Evolutionary conservation across 2,797 vertebrate species (phyloP).

Genomic region (Eulemur rubriventer): DNA sequence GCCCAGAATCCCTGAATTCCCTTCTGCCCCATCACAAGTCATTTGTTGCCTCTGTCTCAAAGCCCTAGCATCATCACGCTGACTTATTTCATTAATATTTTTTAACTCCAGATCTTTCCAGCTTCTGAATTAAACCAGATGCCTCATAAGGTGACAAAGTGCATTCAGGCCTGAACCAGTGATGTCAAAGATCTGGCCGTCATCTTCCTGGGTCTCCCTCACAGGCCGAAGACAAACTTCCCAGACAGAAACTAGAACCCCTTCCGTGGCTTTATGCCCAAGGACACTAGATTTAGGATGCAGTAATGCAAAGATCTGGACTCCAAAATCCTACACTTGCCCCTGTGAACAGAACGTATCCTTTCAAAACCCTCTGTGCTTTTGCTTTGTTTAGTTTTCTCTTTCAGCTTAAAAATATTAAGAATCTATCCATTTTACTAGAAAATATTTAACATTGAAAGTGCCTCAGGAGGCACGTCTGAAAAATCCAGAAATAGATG

Average conservation of each 20-base stretch:
- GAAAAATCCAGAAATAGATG: conserved; percentile 57
- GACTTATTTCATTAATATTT: background rate
- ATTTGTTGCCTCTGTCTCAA: background rate
- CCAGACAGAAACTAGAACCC: background rate
- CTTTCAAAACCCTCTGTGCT: background rate
- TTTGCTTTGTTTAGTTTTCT: background rate
- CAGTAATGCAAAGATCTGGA: background rate
- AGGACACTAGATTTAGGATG: background rate
- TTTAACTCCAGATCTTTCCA: background rate
- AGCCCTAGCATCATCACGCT: background rate
- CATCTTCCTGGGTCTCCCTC: background rate
- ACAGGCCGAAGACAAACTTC: background rate
- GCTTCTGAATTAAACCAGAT: conserved; percentile 4
- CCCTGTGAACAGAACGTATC: background rate
- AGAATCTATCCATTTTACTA: conserved; percentile 46
- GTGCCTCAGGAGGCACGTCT: conserved; percentile 59
- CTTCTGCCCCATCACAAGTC: background rate
- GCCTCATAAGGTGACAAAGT: background rate
- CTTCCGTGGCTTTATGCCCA: background rate
- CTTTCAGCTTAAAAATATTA: conserved; percentile 41
- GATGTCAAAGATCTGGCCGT: background rate
- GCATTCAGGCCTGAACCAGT: background rate
- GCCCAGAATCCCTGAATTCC: background rate
- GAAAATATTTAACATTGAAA: conserved; percentile 70
- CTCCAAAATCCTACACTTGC: background rate